phyloP scores from a whole-genome alignment of 2,888 invertebrate species.

The Pimpla rufipes region DNA sequence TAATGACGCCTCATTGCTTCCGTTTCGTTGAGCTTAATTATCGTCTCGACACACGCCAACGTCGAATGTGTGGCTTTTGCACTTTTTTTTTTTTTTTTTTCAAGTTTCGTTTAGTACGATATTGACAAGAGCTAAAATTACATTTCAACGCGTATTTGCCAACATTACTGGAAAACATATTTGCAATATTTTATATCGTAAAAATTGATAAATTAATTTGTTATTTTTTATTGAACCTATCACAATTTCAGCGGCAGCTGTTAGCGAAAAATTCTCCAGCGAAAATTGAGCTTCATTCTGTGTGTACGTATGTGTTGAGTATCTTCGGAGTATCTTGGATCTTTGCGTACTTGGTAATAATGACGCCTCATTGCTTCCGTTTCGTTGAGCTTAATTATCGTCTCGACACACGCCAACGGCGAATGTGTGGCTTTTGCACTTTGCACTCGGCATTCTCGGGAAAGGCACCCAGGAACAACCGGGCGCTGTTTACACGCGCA shows the following conservation, averaged over 20 bases:
- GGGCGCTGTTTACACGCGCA: constrained; percentile 20
- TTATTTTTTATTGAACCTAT: not conserved
- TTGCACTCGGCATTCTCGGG: constrained; percentile 19
- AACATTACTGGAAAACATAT: not conserved
- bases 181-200: no score
- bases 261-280: not conserved
- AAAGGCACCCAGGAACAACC: constrained; percentile 22
- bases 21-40: constrained; percentile 31
- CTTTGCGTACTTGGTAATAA: constrained; percentile 19
- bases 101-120: not conserved
- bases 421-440: constrained; percentile 22
- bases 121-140: not conserved
- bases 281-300: not conserved
- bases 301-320: not conserved
- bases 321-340: not conserved
- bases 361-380: constrained; percentile 18
- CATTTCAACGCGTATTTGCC: not conserved
- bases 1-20: constrained; percentile 23
- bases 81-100: no score
- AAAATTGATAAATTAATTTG: not conserved
- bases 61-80: constrained; percentile 14
- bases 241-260: not conserved
- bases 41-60: constrained; percentile 23
- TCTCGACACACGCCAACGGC: constrained; percentile 13
- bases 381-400: constrained; percentile 36